Evolutionary conservation across 2,113 vertebrate genomes (phyloP), one percentile per base, ranked within the genome.

Genomic region (Lasiurus borealis): DNA sequence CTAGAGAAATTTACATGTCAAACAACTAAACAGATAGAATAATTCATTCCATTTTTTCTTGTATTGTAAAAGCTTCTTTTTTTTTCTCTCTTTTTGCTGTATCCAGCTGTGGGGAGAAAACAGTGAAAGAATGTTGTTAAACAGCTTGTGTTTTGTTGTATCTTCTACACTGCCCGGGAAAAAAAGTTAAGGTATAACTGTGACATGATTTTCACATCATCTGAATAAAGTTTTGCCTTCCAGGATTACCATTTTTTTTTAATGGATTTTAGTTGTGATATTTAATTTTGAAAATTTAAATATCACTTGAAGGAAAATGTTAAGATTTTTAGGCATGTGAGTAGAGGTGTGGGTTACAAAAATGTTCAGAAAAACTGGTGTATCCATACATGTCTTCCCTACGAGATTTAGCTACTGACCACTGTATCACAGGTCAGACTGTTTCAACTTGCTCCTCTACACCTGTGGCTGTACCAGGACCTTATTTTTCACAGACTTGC

Each of bases 161-260:
- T 95, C 31, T 94, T 86, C 29, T 87, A 31, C 1, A 71, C 8
- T 27, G 88, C 48, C 44, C 31, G 68, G 34, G 36, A 86, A 90
- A 97, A 93, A 80, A 91, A 85, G n/a, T 83, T 94, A 54, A 88
- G 25, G 46, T 50, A 82, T 73, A 83, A 92, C 8, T 84, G 54
- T 92, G 34, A 88, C n/a, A 54, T 90, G 31, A 50, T 94, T 90
- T 76, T 76, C 21, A 73, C 31, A 54, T 75, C 40, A 77, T 73
- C 48, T 90, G 57, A 97, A 90, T 94, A 95, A 97, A 87, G 48
- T 40, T 93, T 80, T 88, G 81, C 27, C 48, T 96, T 80, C 88
- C 59, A 93, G 83, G 93, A 77, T 92, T 92, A 80, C 27, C 27
- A 80, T n/a, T 88, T 76, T 34, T 34, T 92, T 85, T 78, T 3